Base-by-base conservation (phyloP, 30 jellyfish, hydroid and myxozoan species). In the Morbakka virulenta region DNA sequence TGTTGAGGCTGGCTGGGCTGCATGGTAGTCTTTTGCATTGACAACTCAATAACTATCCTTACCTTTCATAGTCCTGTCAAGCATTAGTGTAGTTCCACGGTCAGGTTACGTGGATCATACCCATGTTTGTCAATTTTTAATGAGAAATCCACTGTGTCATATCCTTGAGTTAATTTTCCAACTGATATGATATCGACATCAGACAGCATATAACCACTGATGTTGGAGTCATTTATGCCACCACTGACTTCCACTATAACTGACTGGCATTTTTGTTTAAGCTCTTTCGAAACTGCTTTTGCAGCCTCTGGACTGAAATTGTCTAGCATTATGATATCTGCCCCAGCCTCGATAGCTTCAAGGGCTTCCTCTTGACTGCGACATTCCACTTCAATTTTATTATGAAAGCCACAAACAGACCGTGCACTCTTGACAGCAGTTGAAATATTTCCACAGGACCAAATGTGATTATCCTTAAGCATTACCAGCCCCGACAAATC, bases 301-400 rank as follows among this genome's bases (percentile, higher is more conserved):
- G 69, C 29, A 3, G 90, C 83, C 2, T 25, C 52, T 17, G 91
- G 63, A 24, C 65, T 86, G 64, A 88, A 88, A 66, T 88, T 88
- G 51, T 88, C 96, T 17, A 88, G 83, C 96, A 88, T 88, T 23
- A 88, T 80, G 4, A 88, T 51, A 36, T 88, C 96, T 17, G 96
- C 96, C 31, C 96, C 95, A 12, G 96, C 89, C 12, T 23, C 24
- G 4, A 89, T 82, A 1, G 94, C 96, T 52, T 77, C 67, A 21
- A 69, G 73, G 1, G 96, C 96, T 23, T 88, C 96, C 20, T 72
- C 87, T 3, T 80, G 24, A 12, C 74, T 88, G 26, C 92, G 75
- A 69, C 96, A 88, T 80, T 88, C 96, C 4, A 88, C 96, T 72
- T 88, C 96, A 67, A 88, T 88, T 69, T 88, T 88, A 71, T 52